Conservation (phyloP, 2,113 vertebrate genomes). For the Caloenas nicobarica region DNA sequence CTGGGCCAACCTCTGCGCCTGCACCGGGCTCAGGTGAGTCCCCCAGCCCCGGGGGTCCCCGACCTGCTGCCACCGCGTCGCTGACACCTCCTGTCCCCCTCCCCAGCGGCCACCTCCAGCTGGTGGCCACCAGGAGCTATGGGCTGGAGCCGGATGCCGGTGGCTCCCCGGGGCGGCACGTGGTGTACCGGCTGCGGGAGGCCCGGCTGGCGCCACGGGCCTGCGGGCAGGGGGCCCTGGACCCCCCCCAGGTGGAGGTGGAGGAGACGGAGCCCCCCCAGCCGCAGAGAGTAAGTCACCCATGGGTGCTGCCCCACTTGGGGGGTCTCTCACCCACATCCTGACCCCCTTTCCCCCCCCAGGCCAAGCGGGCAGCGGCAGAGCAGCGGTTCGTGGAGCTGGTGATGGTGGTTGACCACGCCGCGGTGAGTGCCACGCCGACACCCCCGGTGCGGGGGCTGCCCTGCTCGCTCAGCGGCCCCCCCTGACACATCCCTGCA, state of each 20-base stretch:
- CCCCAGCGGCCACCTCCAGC: slow-evolving; percentile 79
- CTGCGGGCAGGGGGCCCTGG: background rate
- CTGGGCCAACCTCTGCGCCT: slow-evolving; percentile 85
- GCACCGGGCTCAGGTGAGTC: slow-evolving; percentile 84
- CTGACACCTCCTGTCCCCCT: background rate
- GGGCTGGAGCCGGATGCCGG: slow-evolving; percentile 71
- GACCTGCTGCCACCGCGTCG: fast-evolving
- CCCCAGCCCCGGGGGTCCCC: fast-evolving
- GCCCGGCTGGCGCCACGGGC: background rate
- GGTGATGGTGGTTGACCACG: slow-evolving; percentile 89
- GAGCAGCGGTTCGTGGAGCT: slow-evolving; percentile 89
- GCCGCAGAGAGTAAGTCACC: slow-evolving; percentile 65
- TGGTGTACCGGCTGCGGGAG: slow-evolving; percentile 46
- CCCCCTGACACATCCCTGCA: background rate
- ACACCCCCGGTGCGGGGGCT: fast-evolving
- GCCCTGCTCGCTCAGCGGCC: fast-evolving
- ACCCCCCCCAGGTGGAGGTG: background rate
- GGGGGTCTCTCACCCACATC: fast-evolving
- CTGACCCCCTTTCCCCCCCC: background rate
- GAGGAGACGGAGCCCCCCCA: background rate
- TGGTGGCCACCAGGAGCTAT: slow-evolving; percentile 81
- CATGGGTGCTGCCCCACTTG: fast-evolving
- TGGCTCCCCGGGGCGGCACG: slow-evolving; percentile 30
- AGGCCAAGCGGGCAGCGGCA: slow-evolving; percentile 76
- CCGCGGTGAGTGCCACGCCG: slow-evolving; percentile 77